Evolutionary conservation across 2,113 vertebrate genomes (phyloP).

Genomic region (Zapus hudsonius): DNA sequence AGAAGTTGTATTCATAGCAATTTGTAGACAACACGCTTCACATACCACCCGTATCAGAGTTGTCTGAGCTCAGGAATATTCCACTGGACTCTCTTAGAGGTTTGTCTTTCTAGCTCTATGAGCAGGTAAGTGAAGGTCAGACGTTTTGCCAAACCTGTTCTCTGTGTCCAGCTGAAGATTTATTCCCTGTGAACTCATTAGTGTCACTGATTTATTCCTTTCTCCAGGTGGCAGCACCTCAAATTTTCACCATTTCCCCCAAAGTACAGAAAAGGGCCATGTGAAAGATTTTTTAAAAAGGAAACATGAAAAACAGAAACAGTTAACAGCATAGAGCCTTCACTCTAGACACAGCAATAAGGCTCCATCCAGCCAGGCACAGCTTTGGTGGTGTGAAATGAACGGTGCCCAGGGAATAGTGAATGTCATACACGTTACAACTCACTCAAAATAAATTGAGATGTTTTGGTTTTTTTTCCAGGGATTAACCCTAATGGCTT

Average conservation of each 20-base stretch:
- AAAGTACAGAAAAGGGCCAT: neutral
- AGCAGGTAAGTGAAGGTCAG: conserved; percentile 55
- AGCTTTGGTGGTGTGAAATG: conserved; percentile 50
- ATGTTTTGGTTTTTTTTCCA: neutral
- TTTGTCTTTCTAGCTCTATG: neutral
- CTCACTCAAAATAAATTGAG: neutral
- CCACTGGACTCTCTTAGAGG: neutral
- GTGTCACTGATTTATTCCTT: conserved; percentile 10
- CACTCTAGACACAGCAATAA: neutral
- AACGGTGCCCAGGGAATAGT: conserved; percentile 1
- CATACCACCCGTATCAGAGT: neutral
- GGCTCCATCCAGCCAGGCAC: neutral
- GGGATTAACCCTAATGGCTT: neutral
- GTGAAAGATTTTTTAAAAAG: neutral
- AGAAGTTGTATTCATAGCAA: neutral
- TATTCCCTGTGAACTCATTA: neutral
- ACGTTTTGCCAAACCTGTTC: conserved; percentile 35
- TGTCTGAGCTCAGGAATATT: neutral
- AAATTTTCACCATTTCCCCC: conserved; percentile 27
- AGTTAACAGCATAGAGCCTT: neutral
- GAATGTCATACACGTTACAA: neutral
- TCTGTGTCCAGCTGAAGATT: neutral
- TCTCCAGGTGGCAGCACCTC: conserved; percentile 41
- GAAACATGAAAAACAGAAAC: neutral
- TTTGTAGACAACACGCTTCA: neutral